Evolutionary conservation across 1,140 invertebrate species (phyloP).

Genomic region (Drosophila chauvacae): DNA sequence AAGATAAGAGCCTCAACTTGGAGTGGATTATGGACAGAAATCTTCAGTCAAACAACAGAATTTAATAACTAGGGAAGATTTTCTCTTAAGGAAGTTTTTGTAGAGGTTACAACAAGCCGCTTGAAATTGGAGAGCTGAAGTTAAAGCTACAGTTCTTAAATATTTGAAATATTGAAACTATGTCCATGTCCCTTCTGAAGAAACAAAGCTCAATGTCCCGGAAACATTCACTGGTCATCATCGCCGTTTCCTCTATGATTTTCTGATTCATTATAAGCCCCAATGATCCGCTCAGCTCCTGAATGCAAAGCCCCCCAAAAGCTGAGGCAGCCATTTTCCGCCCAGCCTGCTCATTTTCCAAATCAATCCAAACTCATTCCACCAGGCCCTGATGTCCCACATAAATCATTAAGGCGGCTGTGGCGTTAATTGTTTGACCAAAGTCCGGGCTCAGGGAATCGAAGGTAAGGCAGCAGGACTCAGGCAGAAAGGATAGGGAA

Average conservation of each 20-base stretch:
- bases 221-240: constrained; percentile 14
- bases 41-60: constrained; percentile 17
- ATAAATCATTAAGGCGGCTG: constrained; percentile 75
- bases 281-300: constrained; percentile 23
- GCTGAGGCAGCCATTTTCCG: constrained; percentile 17
- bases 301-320: constrained; percentile 24
- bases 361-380: constrained; percentile 2
- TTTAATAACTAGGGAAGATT: constrained; percentile 29
- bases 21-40: constrained; percentile 44
- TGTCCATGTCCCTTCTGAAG: no score
- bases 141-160: background rate
- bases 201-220: background rate
- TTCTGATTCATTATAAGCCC: constrained; percentile 38
- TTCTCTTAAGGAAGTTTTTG: constrained; percentile 20
- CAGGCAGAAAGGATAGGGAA: constrained; percentile 2
- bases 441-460: constrained; percentile 33
- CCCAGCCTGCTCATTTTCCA: constrained; percentile 19
- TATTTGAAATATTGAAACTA: no score
- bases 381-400: constrained; percentile 27
- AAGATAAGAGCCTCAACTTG: constrained; percentile 22
- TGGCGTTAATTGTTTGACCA: constrained; percentile 77
- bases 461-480: constrained; percentile 21
- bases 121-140: background rate
- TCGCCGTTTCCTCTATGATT: constrained; percentile 20
- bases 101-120: background rate